These are phyloP conservation scores for Stenoptilia bipunctidactyla DNA, from an alignment of 2,888 invertebrate species.

Conservation along the genomic window DNA sequence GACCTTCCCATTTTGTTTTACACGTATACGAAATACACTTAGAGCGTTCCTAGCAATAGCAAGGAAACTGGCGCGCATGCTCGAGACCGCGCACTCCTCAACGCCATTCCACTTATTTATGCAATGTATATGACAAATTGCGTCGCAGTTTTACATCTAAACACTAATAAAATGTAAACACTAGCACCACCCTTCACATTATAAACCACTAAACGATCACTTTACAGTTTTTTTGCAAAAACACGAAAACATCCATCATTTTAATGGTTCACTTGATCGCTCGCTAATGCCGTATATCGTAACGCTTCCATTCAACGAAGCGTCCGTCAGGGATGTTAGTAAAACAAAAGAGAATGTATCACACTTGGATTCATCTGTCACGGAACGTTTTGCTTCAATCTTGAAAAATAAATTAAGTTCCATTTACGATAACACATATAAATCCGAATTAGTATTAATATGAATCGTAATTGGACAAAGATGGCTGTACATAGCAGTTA, in stretches of 20 bases:
- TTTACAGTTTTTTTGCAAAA: constrained; percentile 60
- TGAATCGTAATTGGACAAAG: constrained; percentile 69
- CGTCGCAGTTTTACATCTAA: constrained; percentile 62
- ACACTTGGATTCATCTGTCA: constrained; percentile 25
- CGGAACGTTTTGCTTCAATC: not conserved
- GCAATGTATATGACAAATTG: constrained; percentile 66
- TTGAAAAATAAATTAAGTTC: constrained; percentile 32
- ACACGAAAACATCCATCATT: constrained; percentile 64
- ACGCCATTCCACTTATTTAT: constrained; percentile 69
- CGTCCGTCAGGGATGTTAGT: constrained; percentile 50
- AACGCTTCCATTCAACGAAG: constrained; percentile 64
- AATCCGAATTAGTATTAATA: constrained; percentile 45
- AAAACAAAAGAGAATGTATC: constrained; percentile 66
- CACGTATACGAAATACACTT: constrained; percentile 69
- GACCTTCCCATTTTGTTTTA: constrained; percentile 81
- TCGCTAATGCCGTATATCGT: constrained; percentile 56
- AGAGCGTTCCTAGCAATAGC: constrained; percentile 63
- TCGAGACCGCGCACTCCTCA: constrained; percentile 68
- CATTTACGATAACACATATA: constrained; percentile 41
- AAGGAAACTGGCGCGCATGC: constrained; percentile 69
- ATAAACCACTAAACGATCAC: constrained; percentile 51
- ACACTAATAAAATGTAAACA: constrained; percentile 48
- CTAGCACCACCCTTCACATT: constrained; percentile 53
- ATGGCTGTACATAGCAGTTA: constrained; percentile 67
- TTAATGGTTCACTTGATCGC: constrained; percentile 53